phyloP scores from a whole-genome alignment of 2,113 vertebrate species.

The Orcinus orca region DNA sequence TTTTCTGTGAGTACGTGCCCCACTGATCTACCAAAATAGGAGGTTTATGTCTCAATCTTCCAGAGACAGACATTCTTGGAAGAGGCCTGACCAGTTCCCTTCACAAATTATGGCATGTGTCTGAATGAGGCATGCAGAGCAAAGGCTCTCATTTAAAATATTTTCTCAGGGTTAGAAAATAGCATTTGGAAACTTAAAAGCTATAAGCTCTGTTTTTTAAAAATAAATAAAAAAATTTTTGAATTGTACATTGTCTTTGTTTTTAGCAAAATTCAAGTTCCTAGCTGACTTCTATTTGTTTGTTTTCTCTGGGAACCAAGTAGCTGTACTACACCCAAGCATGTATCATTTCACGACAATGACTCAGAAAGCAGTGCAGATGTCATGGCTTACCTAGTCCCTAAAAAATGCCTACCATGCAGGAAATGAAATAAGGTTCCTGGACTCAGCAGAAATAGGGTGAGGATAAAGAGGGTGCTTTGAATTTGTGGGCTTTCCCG shows the following conservation, averaged over 20 bases:
- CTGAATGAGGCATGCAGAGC: neutral
- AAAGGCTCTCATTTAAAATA: slow-evolving; percentile 32
- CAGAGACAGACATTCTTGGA: neutral
- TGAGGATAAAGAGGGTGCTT: slow-evolving; percentile 81
- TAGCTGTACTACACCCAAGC: slow-evolving; percentile 67
- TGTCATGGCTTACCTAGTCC: slow-evolving; percentile 79
- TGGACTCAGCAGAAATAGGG: slow-evolving; percentile 79
- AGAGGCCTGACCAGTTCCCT: neutral
- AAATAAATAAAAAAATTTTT: slow-evolving; percentile 27
- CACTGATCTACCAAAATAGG: neutral
- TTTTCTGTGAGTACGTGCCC: neutral
- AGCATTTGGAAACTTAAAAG: slow-evolving; percentile 42
- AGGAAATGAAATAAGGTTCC: slow-evolving; percentile 83
- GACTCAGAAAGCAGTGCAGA: slow-evolving; percentile 82
- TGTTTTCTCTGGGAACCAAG: slow-evolving; percentile 76
- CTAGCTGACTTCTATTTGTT: slow-evolving; percentile 66
- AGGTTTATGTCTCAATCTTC: neutral
- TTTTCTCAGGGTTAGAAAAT: slow-evolving; percentile 55
- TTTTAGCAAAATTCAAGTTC: slow-evolving; percentile 53
- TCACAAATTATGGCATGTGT: neutral
- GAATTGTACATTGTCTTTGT: slow-evolving; percentile 37
- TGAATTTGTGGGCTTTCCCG: slow-evolving; percentile 81
- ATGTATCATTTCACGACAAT: slow-evolving; percentile 77
- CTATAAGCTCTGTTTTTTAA: neutral
- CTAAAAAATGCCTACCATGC: slow-evolving; percentile 85